These are phyloP conservation scores for Vidua chalybeata DNA, from an alignment of 2,113 vertebrate genomes.

Conservation along the genomic window DNA sequence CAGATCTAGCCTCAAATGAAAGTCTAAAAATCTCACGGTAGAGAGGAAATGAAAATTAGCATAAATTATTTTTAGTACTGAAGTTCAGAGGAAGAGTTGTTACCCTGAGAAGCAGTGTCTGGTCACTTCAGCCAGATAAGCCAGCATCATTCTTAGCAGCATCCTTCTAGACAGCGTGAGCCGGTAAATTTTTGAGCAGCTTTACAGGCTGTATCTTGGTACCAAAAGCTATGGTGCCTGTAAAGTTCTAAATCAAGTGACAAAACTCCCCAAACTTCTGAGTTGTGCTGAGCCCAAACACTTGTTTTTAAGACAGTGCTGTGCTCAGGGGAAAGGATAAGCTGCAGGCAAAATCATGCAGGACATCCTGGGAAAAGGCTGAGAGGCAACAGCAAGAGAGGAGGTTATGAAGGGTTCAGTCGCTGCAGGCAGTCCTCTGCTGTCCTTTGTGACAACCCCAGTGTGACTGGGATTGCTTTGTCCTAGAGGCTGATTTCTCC, in stretches of 20 bases:
- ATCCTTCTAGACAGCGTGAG: neutral
- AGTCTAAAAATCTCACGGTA: neutral
- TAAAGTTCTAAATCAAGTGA: neutral
- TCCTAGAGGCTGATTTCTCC: neutral
- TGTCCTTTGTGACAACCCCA: accelerated
- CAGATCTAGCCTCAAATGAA: neutral
- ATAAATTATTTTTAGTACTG: neutral
- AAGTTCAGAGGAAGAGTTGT: neutral
- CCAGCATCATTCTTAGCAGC: neutral
- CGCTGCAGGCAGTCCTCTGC: accelerated
- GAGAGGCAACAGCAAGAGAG: neutral
- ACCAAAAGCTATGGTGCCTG: neutral
- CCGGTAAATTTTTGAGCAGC: neutral
- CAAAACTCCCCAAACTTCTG: accelerated
- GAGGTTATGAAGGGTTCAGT: neutral
- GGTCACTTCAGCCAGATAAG: neutral
- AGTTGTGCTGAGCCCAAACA: neutral
- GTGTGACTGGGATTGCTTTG: neutral
- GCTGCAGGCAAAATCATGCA: neutral
- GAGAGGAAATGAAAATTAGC: neutral
- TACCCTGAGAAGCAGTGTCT: neutral
- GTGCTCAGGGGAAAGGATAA: neutral
- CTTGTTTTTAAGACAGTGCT: neutral
- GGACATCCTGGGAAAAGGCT: neutral
- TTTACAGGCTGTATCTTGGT: neutral